Evolutionary conservation across 2,797 vertebrate genomes (phyloP).

Genomic region (Dryobates pubescens): DNA sequence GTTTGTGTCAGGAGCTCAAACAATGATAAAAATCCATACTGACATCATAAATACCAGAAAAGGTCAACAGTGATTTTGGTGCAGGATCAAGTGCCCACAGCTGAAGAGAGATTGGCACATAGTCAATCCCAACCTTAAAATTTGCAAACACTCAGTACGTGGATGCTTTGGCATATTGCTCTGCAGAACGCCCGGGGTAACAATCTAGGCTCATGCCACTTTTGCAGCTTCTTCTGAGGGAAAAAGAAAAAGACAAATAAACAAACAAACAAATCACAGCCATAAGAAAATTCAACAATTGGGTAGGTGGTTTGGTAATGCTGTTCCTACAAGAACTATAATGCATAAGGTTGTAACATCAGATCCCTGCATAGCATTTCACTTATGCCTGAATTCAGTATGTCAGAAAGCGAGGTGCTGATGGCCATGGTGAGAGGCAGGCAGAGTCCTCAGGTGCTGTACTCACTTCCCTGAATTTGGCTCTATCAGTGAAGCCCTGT

Average conservation of each 20-base stretch:
- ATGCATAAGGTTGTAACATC: neutral
- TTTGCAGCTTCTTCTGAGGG: neutral
- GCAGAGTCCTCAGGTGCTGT: slow-evolving; percentile 20
- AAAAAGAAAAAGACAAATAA: neutral
- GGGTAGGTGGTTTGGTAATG: neutral
- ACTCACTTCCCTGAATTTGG: slow-evolving; percentile 34
- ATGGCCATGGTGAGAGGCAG: neutral
- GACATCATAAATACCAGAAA: slow-evolving; percentile 77
- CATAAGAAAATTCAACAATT: neutral
- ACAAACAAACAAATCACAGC: neutral
- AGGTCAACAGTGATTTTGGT: slow-evolving; percentile 70
- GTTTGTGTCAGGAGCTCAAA: slow-evolving; percentile 70
- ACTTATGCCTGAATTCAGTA: neutral
- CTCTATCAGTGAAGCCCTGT: neutral
- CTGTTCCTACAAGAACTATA: neutral
- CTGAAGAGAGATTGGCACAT: slow-evolving; percentile 38
- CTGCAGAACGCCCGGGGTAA: slow-evolving; percentile 32
- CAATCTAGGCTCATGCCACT: neutral
- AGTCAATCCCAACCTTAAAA: slow-evolving; percentile 57
- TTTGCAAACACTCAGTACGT: neutral
- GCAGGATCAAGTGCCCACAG: slow-evolving; percentile 30
- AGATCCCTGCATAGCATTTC: neutral
- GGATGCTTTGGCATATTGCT: slow-evolving; percentile 35
- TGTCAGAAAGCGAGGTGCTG: slow-evolving; percentile 17
- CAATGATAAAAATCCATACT: slow-evolving; percentile 68